Evolutionary conservation across 2,888 invertebrate genomes (phyloP), one percentile per base, ranked within the genome.

Genomic region (Embidobia sp.): DNA sequence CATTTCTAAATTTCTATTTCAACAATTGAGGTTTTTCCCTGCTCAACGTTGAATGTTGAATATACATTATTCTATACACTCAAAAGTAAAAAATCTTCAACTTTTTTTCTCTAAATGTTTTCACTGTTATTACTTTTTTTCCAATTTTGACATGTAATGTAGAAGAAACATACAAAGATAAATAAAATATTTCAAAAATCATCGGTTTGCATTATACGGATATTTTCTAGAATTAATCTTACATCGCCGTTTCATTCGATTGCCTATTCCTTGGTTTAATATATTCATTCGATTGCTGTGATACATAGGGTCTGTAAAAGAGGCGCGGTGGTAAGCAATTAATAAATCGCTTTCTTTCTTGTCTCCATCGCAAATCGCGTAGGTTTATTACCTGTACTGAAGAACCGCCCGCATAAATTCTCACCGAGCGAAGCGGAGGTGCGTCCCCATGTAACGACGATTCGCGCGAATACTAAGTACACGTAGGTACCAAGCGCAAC

Each of bases 331-430:
- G 82, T 81, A 80, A 80, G 83, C 81, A 82, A 83, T 83, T 82
- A 83, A 83, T 82, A 83, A 81, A 83, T 82, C 80, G 80, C 76
- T 77, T 80, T 77, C 77, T 76, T 78, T 74, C 75, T 53, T 76
- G 46, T 67, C 75, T 53, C 35, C 69, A 49, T 75, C 75, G 69
- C 75, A 75, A 75, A 75, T 69, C 75, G 75, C 63, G 67, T 75
- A 75, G 75, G 75, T 69, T 76, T 75, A 75, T 75, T 33, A 57
- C 69, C 44, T 49, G 55, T 31, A 40, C 37, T 40, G 70, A 66
- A 73, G 69, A 72, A 72, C 76, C 79, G 80, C 81, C 80, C 82
- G 81, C 81, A 81, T 82, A 82, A 82, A 82, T 82, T 79, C 73
- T 79, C 73, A 44, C 26, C 55, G 51, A 51, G 46, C 55, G 59